Evolutionary conservation across 2,797 vertebrate genomes (phyloP).

Genomic region (Poecilia gillii): DNA sequence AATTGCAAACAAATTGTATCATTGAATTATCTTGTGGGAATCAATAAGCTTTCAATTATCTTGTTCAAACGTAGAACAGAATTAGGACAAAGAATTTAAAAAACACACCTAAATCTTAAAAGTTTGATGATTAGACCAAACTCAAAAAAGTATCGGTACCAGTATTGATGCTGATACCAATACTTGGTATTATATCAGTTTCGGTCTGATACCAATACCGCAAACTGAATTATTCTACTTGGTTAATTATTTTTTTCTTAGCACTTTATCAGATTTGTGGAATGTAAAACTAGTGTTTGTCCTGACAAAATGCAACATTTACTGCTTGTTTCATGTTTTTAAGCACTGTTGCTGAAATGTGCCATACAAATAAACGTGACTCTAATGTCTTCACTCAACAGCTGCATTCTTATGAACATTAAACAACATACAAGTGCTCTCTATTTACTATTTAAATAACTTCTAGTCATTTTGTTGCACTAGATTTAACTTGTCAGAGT

Average conservation of each 20-base stretch:
- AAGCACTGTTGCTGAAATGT: background rate
- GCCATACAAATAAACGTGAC: background rate
- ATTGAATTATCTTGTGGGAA: too few species aligned
- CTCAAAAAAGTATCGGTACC: too few species aligned
- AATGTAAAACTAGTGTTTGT: background rate
- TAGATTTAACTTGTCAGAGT: background rate
- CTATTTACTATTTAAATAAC: background rate
- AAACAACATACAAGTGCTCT: background rate
- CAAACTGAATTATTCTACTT: background rate
- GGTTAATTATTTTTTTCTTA: background rate
- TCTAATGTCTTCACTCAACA: background rate
- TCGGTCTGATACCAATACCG: too few species aligned
- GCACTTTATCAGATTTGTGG: background rate
- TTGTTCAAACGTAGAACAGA: too few species aligned
- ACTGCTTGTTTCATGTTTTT: too few species aligned
- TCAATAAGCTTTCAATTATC: too few species aligned
- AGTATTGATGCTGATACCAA: too few species aligned
- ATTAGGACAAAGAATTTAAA: too few species aligned
- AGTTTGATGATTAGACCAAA: too few species aligned
- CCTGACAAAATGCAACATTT: background rate
- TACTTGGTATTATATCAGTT: too few species aligned
- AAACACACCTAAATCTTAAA: too few species aligned
- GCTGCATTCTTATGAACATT: background rate
- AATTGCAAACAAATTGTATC: too few species aligned
- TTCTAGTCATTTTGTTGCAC: background rate